Evolutionary conservation across 2,113 vertebrate species (phyloP).

Genomic region (Chionis minor): DNA sequence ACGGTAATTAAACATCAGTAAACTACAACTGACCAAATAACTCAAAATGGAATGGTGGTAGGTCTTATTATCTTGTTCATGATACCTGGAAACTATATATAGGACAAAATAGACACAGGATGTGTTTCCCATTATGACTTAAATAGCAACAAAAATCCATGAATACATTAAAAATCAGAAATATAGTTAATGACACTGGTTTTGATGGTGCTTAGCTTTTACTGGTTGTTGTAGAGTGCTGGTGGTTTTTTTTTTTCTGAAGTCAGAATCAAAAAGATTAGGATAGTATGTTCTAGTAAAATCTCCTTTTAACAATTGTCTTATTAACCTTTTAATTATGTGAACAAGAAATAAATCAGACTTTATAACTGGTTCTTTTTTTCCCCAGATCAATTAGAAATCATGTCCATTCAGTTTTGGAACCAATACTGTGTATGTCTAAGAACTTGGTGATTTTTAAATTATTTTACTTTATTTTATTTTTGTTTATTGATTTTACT

Average conservation of each 20-base stretch:
- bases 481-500: not conserved
- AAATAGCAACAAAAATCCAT: not conserved
- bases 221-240: not conserved
- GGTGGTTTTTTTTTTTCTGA: not conserved
- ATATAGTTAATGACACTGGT: not conserved
- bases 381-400: not conserved
- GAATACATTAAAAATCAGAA: not conserved
- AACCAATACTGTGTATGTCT: not conserved
- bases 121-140: not conserved
- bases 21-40: not conserved
- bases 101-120: not conserved
- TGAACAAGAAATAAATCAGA: not conserved
- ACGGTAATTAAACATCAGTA: too few relatives aligned
- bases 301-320: not conserved
- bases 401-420: not conserved
- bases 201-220: not conserved
- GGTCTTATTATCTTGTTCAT: not conserved
- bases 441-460: not conserved
- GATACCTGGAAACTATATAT: not conserved
- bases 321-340: not conserved
- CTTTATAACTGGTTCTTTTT: not conserved
- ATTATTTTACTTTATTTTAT: not conserved
- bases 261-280: not conserved
- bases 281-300: not conserved
- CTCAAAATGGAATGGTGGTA: not conserved